Base-by-base conservation (phyloP, 2,113 vertebrate genomes). In the Brienomyrus longianalis region DNA sequence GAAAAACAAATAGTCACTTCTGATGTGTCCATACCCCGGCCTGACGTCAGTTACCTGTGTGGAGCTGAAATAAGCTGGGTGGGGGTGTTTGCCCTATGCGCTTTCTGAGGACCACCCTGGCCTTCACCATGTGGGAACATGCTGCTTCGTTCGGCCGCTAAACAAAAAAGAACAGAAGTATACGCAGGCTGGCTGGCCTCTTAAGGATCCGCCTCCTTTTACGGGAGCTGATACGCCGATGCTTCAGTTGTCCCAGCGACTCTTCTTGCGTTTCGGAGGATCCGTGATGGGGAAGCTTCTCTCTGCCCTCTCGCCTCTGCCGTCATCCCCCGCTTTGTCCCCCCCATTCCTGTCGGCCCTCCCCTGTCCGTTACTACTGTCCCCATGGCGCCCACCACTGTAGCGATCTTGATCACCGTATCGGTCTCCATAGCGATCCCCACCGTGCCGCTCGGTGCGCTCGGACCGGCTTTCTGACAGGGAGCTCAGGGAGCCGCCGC, bases 201-300 rank as follows among this genome's bases (percentile, higher is more conserved):
- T 45, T 43, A 39, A 84, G 83, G 39, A 84, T 1, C 1, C 0
- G 4, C 31, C 74, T 19, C 74, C 17, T 43, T 80, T 80, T 13
- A 31, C 3, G 3, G n/a, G n/a, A 31, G 27, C 27, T 1, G n/a
- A 27, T 0, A 48, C 45, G 2, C 10, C 45, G 3, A 31, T 2
- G n/a, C 27, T 93, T 96, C 96, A 99, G 96, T 97, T 99, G 96
- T 99, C 98, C 98, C 98, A 99, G 90, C 98, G 95, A 91, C 98
- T 99, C 94, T 98, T 99, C 95, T 99, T 99, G 89, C 98, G 96
- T 89, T 98, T 98, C 21, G 98, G 98, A 23, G 98, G 98, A 88
- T 99, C 98, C 0, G 98, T 98, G 88, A 99, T 96, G 54, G 97
- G 98, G 47, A 99, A 99, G 35, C 96, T 97, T 92, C 98, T 98